Base-by-base conservation (phyloP, 2,113 vertebrate genomes). In the Falcunculus frontatus region DNA sequence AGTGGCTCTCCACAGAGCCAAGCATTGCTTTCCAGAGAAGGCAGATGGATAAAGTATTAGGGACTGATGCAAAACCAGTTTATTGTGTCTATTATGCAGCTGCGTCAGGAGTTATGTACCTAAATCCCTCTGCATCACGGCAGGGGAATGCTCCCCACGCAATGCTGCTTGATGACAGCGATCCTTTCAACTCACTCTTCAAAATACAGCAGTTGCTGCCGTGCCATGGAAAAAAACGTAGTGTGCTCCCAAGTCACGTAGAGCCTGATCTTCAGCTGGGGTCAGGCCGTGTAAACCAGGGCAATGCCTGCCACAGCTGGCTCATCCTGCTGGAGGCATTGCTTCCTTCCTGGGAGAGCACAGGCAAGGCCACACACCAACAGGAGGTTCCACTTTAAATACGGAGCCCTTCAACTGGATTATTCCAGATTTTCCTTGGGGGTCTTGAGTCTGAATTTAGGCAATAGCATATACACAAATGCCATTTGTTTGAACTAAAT, bases 371-470 rank as follows among this genome's bases (percentile, higher is more conserved):
- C n/a, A 22, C 64, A 7, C 37, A 11, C n/a, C 3, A 2, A 6
- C 0, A 0, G 13, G 13, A 91, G 41, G 32, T 53, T 68, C 13
- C 0, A 1, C 50, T 39, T 39, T 76, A 55, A 73, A 69, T 41
- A 57, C 15, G 0, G 7, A 81, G 60, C 69, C 35, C 65, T 77
- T 80, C 90, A 27, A 33, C 1, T 7, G 63, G 35, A 74, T 83
- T 64, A 42, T 26, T 85, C 62, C 78, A 89, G 42, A 41, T 85
- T 84, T 82, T 77, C 75, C 69, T 16, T 49, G 35, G 13, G 53
- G 29, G 85, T 35, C 63, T 67, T 30, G 80, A 89, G 27, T 56
- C 67, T 55, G 25, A 67, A 46, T 78, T 73, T 47, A 59, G 49
- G 29, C 76, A 41, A n/a, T 1, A 82, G 60, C 64, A 64, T 1